These are phyloP conservation scores for Campylomormyrus numenius DNA, from an alignment of 2,113 vertebrate species.

Conservation along the genomic window DNA sequence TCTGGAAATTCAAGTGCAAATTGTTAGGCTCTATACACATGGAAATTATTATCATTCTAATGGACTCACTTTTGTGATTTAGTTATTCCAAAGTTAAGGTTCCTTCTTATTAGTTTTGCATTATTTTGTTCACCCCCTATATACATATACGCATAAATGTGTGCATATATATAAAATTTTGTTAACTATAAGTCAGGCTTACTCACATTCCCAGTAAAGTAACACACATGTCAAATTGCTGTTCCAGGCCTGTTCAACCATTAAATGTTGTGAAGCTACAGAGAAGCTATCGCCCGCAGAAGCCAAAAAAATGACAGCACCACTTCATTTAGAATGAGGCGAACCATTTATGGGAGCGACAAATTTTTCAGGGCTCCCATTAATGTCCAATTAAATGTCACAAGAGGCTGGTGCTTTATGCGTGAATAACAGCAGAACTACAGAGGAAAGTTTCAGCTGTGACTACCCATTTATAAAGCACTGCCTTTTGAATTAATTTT, in stretches of 20 bases:
- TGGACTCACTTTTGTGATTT: background rate
- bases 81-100: background rate
- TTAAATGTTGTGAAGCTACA: background rate
- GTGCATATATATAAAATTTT: background rate
- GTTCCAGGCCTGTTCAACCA: background rate
- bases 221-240: background rate
- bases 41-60: background rate
- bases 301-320: background rate
- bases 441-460: background rate
- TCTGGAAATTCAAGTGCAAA: background rate
- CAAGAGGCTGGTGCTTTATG: background rate
- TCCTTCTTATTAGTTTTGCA: background rate
- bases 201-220: background rate
- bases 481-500: background rate
- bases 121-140: background rate
- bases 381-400: conserved; percentile 5
- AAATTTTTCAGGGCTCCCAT: background rate
- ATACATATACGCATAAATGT: background rate
- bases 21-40: background rate
- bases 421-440: background rate
- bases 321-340: background rate
- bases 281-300: background rate
- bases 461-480: background rate
- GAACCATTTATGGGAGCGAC: background rate
- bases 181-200: background rate